These are phyloP conservation scores for Hydropotes inermis DNA, from an alignment of 2,113 vertebrate species.

Conservation along the genomic window DNA sequence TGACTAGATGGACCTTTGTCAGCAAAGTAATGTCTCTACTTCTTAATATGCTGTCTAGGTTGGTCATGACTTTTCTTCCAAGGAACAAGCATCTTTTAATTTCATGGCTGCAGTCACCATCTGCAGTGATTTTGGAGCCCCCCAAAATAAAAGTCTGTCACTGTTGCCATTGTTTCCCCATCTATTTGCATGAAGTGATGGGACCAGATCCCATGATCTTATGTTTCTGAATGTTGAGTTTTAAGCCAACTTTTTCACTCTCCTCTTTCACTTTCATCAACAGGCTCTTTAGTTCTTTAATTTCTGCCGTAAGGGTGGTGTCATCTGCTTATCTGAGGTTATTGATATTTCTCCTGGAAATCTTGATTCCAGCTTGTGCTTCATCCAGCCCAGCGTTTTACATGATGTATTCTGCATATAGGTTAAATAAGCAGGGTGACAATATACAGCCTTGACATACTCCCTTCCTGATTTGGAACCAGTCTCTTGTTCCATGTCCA, in stretches of 20 bases:
- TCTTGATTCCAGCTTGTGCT: background rate
- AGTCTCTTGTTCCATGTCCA: background rate
- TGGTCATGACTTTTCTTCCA: background rate
- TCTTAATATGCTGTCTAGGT: background rate
- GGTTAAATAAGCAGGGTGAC: background rate
- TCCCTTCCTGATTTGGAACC: background rate
- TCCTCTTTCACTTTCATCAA: background rate
- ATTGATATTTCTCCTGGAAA: background rate
- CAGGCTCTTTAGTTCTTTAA: background rate
- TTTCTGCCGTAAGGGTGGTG: background rate
- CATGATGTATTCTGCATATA: background rate
- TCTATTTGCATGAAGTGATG: background rate
- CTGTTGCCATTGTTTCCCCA: background rate
- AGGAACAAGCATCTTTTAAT: background rate
- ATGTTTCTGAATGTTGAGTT: background rate
- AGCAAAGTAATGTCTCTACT: background rate
- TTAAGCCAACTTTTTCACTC: background rate
- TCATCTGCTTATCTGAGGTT: background rate
- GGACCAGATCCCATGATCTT: background rate
- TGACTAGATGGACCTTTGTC: background rate
- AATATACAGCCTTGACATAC: background rate
- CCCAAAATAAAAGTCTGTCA: fast-evolving
- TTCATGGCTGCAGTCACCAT: background rate
- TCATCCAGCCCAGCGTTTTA: background rate
- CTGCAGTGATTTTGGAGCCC: background rate